A percentile compares a stretch with the other conserved stretches of the same genome.
Evolutionary conservation across 2,113 vertebrate species (phyloP).

Genomic region (Cariama cristata): DNA sequence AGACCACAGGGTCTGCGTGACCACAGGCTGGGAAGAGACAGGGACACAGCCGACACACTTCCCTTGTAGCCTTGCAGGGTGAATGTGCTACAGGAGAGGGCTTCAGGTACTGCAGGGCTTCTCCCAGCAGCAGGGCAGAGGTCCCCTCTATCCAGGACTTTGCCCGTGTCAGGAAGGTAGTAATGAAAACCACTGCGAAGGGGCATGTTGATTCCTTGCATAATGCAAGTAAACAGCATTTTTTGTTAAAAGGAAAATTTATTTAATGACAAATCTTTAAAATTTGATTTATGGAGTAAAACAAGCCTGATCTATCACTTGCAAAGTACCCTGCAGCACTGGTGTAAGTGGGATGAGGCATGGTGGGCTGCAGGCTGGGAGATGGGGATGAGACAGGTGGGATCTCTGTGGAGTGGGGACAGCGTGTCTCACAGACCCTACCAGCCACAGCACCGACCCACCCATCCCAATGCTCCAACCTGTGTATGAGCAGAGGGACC

Average conservation of each 20-base stretch:
- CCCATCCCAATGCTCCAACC: background rate
- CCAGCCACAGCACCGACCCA: accelerated
- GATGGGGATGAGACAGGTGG: background rate
- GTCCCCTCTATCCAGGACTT: background rate
- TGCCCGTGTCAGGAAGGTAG: background rate
- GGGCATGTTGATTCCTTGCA: background rate
- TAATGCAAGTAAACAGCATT: background rate
- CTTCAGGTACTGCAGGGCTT: background rate
- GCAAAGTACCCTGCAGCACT: background rate
- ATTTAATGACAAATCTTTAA: background rate
- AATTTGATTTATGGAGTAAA: background rate
- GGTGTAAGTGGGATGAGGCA: background rate
- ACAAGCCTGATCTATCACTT: background rate
- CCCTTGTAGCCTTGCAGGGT: background rate
- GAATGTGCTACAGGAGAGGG: background rate
- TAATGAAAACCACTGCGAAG: background rate
- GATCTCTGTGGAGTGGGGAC: background rate
- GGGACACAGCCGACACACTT: background rate
- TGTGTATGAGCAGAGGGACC: background rate
- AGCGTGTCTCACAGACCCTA: accelerated
- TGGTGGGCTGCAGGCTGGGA: background rate
- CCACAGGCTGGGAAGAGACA: background rate
- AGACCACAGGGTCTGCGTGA: background rate
- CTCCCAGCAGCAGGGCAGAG: background rate
- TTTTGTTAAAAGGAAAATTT: background rate